These are phyloP conservation scores for Reticulitermes speratus DNA, from an alignment of 1,140 invertebrate species.

Conservation along the genomic window DNA sequence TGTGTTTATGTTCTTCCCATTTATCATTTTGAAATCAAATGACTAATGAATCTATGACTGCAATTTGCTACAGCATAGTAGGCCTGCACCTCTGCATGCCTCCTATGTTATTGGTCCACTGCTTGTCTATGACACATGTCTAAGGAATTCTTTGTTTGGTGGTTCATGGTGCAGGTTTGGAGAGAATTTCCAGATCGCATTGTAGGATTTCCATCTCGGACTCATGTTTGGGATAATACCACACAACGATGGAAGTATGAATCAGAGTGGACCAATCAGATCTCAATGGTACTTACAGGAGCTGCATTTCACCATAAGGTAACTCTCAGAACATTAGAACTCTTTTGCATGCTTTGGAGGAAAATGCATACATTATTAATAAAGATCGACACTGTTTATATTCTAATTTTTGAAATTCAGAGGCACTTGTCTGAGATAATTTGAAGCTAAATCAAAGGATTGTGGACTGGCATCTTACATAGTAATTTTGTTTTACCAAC, in stretches of 20 bases:
- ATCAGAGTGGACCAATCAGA: conserved; percentile 93
- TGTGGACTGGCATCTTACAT: no score
- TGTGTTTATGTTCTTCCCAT: no score
- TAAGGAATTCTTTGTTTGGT: no score
- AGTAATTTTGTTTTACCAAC: no score
- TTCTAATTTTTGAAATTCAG: background rate
- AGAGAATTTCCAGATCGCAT: conserved; percentile 90
- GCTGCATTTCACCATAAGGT: conserved; percentile 93
- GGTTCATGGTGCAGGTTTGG: conserved; percentile 69
- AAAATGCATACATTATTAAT: background rate
- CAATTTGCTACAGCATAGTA: no score
- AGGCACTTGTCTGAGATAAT: background rate
- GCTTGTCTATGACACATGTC: no score
- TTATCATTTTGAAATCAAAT: no score
- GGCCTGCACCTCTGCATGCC: no score
- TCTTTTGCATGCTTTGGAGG: background rate
- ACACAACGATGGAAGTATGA: conserved; percentile 85
- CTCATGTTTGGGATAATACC: conserved; percentile 86
- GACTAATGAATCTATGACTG: no score
- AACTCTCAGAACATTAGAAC: conserved; percentile 33
- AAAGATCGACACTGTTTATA: no score
- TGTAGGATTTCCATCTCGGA: conserved; percentile 86
- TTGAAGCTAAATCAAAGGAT: no score
- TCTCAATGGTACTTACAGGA: conserved; percentile 90
- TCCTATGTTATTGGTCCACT: no score